Conservation (phyloP, 1,140 invertebrate species). For the Popillia japonica region DNA sequence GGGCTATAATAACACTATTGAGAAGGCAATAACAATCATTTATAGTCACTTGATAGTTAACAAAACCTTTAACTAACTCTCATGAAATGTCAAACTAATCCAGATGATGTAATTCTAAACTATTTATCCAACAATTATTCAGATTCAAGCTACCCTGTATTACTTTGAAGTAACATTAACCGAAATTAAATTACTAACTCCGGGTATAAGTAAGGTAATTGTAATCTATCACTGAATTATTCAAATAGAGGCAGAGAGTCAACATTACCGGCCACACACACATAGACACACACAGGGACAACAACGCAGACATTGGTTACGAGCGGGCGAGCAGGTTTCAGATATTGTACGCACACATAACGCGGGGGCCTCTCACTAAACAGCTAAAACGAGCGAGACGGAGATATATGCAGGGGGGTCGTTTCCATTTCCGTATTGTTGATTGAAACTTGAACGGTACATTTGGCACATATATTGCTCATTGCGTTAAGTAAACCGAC, state of each 20-base stretch:
- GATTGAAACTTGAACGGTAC: conserved; percentile 33
- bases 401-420: neutral
- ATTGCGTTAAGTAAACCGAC: conserved; percentile 30
- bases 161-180: neutral
- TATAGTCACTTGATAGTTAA: too few relatives aligned
- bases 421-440: conserved; percentile 23
- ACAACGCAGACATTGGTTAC: too few relatives aligned
- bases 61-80: too few relatives aligned
- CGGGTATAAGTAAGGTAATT: neutral
- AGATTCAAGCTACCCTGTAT: neutral
- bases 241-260: conserved; percentile 4
- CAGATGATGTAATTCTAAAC: too few relatives aligned
- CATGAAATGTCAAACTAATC: too few relatives aligned
- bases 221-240: neutral
- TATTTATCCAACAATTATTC: neutral
- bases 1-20: too few relatives aligned
- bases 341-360: too few relatives aligned
- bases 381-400: neutral
- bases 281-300: neutral
- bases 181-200: neutral
- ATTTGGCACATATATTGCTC: conserved; percentile 33
- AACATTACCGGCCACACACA: neutral
- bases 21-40: too few relatives aligned
- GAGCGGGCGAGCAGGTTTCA: too few relatives aligned
- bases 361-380: too few relatives aligned